These are phyloP conservation scores for Cyprinodon tularosa DNA, from an alignment of 2,113 vertebrate genomes.

Conservation along the genomic window DNA sequence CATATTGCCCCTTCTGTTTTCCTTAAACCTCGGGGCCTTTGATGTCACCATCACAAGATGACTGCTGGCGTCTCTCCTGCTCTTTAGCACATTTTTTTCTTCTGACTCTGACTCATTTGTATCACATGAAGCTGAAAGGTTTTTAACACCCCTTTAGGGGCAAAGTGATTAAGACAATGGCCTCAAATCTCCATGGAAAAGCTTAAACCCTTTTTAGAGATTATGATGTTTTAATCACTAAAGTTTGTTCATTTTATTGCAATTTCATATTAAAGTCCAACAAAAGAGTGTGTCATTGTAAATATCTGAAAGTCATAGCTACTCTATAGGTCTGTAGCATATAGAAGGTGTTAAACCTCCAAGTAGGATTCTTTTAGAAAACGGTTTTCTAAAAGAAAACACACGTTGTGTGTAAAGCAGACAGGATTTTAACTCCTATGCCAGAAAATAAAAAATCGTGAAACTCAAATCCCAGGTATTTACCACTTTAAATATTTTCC, in stretches of 20 bases:
- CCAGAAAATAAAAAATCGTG: too few species aligned
- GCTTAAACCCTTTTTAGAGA: background rate
- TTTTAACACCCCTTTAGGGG: constrained; percentile 1
- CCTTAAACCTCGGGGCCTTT: constrained; percentile 9
- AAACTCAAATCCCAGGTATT: too few species aligned
- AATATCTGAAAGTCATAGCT: too few species aligned
- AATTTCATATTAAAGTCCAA: too few species aligned
- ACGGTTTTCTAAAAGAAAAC: too few species aligned
- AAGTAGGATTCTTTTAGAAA: too few species aligned
- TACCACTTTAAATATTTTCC: too few species aligned
- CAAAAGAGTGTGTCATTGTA: background rate
- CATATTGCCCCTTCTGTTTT: constrained; percentile 22
- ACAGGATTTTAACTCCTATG: too few species aligned
- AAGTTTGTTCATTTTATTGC: background rate
- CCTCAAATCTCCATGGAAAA: background rate
- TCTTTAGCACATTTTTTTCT: background rate
- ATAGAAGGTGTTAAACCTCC: too few species aligned
- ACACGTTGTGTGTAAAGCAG: too few species aligned
- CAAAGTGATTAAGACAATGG: background rate
- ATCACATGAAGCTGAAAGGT: background rate
- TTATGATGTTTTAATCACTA: background rate
- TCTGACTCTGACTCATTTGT: background rate
- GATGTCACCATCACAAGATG: constrained; percentile 10
- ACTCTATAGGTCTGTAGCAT: too few species aligned
- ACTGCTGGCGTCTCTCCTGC: constrained; percentile 1